Evolutionary conservation across 1,140 invertebrate species (phyloP), one percentile per base, ranked within the genome.

Genomic region (Temnothorax nylanderi): DNA sequence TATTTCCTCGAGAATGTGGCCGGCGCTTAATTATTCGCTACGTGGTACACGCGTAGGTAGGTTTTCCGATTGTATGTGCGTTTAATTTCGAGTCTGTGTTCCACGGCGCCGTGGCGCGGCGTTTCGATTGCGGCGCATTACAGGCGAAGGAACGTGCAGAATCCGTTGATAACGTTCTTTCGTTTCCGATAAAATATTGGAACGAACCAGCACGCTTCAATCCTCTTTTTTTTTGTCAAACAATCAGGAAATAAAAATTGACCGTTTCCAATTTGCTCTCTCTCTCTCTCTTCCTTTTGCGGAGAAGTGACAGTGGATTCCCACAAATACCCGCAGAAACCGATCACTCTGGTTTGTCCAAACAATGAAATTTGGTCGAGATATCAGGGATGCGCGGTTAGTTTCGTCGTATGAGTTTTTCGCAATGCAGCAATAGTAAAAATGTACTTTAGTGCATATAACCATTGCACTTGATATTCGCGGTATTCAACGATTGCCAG

Each of bases 401-500:
- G 51, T n/a, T 49, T 37, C 2, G 54, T 47, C 26, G 69, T 74
- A 84, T 37, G n/a, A 34, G 6, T 75, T 84, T 75, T 72, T 84
- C 13, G 8, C n/a, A 58, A 74, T 6, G 8, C 34, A 21, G 8
- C 16, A 18, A 34, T 8, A 47, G 16, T 34, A 51, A 44, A 82
- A 87, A 75, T 76, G 37, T 37, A 56, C 21, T 75, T 56, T 11
- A 49, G 8, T 74, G 58, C 64, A 90, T 91, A 89, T 91, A 89
- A 87, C 71, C 51, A 44, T 32, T 26, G 21, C 41, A 51, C 74
- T 84, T 89, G 85, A 89, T 87, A 85, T 85, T 74, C 69, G 41
- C 71, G 49, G 54, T 74, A 58, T 77, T 88, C 87, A 26, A 74
- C 60, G 44, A 60, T 88, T 60, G 82, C 87, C 62, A 71, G 78